Conservation (phyloP, 2,888 invertebrate species). For the Chaitophorus viminalis region DNA sequence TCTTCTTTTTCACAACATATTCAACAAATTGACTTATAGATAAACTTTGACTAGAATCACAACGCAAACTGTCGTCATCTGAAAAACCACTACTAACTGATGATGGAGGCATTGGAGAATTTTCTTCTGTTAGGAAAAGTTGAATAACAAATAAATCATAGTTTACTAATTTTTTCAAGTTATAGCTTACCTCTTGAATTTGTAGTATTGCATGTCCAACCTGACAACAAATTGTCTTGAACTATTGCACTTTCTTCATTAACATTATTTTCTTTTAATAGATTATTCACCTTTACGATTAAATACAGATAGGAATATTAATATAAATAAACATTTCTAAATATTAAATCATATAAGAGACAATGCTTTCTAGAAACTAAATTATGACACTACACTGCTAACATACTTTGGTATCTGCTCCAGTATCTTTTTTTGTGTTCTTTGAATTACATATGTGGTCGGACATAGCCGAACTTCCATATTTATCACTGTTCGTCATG, state of each 20-base stretch:
- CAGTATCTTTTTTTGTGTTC: conserved; percentile 45
- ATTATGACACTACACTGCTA: background rate
- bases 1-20: conserved; percentile 79
- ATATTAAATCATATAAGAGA: background rate
- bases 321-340: background rate
- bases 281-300: conserved; percentile 41
- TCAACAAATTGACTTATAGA: conserved; percentile 80
- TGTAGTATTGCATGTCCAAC: conserved; percentile 55
- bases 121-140: conserved; percentile 63
- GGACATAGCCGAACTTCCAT: conserved; percentile 62
- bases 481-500: conserved; percentile 78
- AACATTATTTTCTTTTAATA: conserved; percentile 47
- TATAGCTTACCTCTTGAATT: conserved; percentile 36
- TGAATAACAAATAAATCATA: background rate
- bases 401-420: conserved; percentile 38
- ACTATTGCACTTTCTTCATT: conserved; percentile 48
- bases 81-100: conserved; percentile 86
- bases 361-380: background rate
- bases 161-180: background rate
- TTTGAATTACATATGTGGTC: conserved; percentile 55
- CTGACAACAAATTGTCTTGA: conserved; percentile 37
- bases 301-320: background rate
- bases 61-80: conserved; percentile 87
- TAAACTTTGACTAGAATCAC: conserved; percentile 74
- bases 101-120: conserved; percentile 69